phyloP scores from a whole-genome alignment of 1,140 invertebrate species.

The Trinorchestia longiramus region DNA sequence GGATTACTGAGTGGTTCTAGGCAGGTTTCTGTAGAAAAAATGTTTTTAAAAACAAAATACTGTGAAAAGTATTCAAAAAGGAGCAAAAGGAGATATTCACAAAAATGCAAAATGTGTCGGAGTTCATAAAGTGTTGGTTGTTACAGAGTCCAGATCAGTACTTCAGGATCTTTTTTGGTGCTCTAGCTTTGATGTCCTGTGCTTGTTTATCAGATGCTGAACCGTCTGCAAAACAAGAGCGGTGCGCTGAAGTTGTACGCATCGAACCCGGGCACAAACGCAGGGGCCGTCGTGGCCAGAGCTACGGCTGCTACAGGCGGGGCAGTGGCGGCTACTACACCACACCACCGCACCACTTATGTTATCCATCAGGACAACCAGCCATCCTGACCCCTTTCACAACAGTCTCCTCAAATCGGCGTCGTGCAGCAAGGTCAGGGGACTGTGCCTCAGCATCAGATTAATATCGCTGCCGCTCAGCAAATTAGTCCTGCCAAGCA shows the following conservation, averaged over 20 bases:
- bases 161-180: no score
- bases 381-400: conserved; percentile 50
- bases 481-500: conserved; percentile 30
- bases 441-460: conserved; percentile 12
- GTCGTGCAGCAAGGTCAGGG: conserved; percentile 23
- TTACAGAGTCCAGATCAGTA: no score
- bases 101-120: no score
- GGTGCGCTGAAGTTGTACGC: conserved; percentile 7
- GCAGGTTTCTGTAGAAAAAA: no score
- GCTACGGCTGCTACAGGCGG: conserved; percentile 16
- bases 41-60: no score
- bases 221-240: conserved; percentile 11
- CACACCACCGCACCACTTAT: conserved; percentile 30
- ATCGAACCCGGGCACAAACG: not conserved
- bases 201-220: not conserved
- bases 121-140: no score
- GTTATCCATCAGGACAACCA: conserved; percentile 52
- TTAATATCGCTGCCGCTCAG: conserved; percentile 40
- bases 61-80: no score
- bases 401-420: conserved; percentile 22
- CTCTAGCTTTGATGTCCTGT: not conserved
- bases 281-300: not conserved
- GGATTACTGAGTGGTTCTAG: no score
- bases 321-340: not conserved
- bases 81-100: no score